These are phyloP conservation scores for Zygothrica quintamaculata DNA, from an alignment of 2,888 invertebrate species.

Conservation along the genomic window DNA sequence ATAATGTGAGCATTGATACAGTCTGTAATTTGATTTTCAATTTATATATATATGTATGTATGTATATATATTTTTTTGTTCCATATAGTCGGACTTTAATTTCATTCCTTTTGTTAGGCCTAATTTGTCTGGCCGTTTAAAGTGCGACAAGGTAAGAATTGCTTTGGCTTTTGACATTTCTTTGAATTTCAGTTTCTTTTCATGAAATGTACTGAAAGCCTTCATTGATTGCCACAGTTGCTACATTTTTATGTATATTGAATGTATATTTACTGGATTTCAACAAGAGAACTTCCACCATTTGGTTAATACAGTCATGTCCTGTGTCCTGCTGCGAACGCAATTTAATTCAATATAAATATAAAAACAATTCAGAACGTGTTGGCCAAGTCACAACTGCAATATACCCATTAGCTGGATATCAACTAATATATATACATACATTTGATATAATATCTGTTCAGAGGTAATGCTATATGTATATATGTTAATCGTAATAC, in stretches of 20 bases:
- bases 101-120: conserved; percentile 22
- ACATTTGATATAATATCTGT: no score
- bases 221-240: background rate
- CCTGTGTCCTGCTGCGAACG: conserved; percentile 16
- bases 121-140: conserved; percentile 45
- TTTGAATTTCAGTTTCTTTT: conserved; percentile 10
- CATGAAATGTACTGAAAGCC: background rate
- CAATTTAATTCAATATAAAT: conserved; percentile 30
- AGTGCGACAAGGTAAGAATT: background rate
- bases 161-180: conserved; percentile 6
- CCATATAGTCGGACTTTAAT: conserved; percentile 17
- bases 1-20: background rate
- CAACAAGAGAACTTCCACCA: background rate
- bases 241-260: background rate
- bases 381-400: no score
- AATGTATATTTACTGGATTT: background rate
- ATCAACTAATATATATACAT: no score
- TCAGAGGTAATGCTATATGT: no score
- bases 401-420: no score
- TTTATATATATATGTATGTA: conserved; percentile 2
- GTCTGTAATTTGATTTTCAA: conserved; percentile 26
- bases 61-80: background rate
- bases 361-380: background rate
- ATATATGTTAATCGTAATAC: no score
- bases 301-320: conserved; percentile 40